Base-by-base conservation (phyloP, 2,888 invertebrate species). In the Thelaira solivaga region DNA sequence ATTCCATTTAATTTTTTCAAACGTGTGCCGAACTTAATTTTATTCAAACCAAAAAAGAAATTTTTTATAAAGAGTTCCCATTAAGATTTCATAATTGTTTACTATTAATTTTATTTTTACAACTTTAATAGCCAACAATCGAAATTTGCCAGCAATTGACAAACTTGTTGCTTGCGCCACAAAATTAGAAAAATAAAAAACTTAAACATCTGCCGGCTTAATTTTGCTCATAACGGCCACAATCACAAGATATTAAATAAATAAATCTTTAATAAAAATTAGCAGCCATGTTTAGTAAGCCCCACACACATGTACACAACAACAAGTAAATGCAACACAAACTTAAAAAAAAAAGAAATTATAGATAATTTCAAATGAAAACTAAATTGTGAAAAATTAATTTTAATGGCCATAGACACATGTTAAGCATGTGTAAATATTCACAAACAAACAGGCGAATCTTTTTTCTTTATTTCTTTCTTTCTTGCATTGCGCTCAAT, bases 81-180 rank as follows among this genome's bases (percentile, higher is more conserved):
- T 13, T 16, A 22, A 62, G 20, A 49, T 73, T 20, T 31, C 34
- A 67, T 55, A 24, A 26, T 4, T 55, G 55, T 82, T 81, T 81
- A 80, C 81, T 75, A 81, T 82, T 81, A 77, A 80, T 81, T 80
- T 72, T 72, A 73, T 18, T 6, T 24, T 47, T n/a, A n/a, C n/a
- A n/a, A n/a, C 36, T 5, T 57, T 62, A n/a, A 41, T 22, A 67
- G 74, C 80, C 81, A 82, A 82, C 81, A 81, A 82, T 83, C 80
- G 81, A 80, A 79, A 80, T 81, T n/a, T n/a, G n/a, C n/a, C n/a
- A n/a, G 81, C 81, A 82, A 82, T 81, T 82, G 81, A 81, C 80
- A 80, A 45, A 18, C 8, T 57, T 57, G 7, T 29, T 29, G 3
- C n/a, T n/a, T n/a, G n/a, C n/a, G n/a, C n/a, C n/a, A n/a, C n/a